Percentiles rank a stretch among this genome's conserved stretches.
Evolutionary conservation across 2,888 invertebrate species (phyloP).

Genomic region (Dioctria rufipes): DNA sequence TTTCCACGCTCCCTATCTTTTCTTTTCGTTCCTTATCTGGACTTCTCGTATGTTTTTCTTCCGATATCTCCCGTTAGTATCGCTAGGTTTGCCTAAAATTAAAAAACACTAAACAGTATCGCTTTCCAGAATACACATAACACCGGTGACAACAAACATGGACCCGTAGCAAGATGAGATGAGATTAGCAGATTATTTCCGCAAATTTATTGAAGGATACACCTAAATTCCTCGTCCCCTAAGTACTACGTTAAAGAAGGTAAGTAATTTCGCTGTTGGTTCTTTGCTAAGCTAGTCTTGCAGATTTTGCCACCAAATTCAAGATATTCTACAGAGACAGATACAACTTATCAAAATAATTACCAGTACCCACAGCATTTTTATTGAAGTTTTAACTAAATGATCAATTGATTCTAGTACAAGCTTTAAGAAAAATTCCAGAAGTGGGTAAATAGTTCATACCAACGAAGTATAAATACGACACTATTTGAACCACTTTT

Average conservation of each 20-base stretch:
- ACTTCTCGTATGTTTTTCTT: too few species aligned
- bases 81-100: too few species aligned
- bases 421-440: background rate
- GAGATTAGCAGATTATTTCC: background rate
- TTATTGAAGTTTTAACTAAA: background rate
- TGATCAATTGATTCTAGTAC: background rate
- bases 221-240: background rate
- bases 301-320: background rate
- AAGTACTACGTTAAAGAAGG: background rate
- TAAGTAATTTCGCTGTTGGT: background rate
- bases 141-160: too few species aligned
- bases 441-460: background rate
- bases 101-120: too few species aligned
- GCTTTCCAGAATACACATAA: too few species aligned
- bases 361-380: background rate
- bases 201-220: background rate
- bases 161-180: too few species aligned
- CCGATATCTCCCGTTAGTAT: too few species aligned
- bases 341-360: background rate
- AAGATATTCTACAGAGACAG: background rate
- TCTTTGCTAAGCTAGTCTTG: background rate
- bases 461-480: constrained; percentile 35
- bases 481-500: too few species aligned
- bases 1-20: too few species aligned
- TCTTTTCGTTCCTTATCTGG: too few species aligned